Base-by-base conservation (phyloP, 1,140 invertebrate species). In the Drosophila truncata region DNA sequence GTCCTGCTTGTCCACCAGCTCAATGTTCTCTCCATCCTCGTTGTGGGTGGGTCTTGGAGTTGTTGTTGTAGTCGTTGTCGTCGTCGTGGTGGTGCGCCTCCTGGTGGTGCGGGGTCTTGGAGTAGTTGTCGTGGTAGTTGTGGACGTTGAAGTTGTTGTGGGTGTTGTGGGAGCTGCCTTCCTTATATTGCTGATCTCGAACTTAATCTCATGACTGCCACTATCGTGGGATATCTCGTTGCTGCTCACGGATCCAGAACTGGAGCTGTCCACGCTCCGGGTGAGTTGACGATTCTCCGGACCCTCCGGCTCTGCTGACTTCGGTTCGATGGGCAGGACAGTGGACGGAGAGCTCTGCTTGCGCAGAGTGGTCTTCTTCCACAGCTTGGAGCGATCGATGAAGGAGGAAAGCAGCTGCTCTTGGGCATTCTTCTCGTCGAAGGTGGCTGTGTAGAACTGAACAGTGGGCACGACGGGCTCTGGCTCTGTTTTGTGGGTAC, bases 11-110 rank as follows among this genome's bases (percentile, higher is more conserved):
- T 95, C 94, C 2, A 95, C 95, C 74, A 94, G 92, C 81, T 95
- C 94, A 54, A 95, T 95, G 80, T 95, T 95, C 91, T 95, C 94
- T 31, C 94, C 95, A 87, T 96, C 95, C 71, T 95, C 94, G 67
- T 95, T 94, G 70, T 94, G 94, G 0, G 94, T 95, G 49, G 94
- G 94, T 60, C 94, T 94, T 1, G 95, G 94, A 10, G 94, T 94
- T 1, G 94, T 95, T 13, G 95, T 93, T 8, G 94, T 94, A 16
- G 94, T 94, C 39, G 93, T 93, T 47, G 92, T 91, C 33, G 91
- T 79, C 4, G 93, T 94, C 0, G 29, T 93, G 87, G 93, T 70
- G 93, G 94, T 83, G 94, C 94, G 93, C 94, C 94, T 64, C 88
- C 94, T 90, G 94, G 95, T 94, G 93, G 46, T 94, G 93, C 78